A percentile compares a stretch with the other conserved stretches of the same genome.
Evolutionary conservation across 2,113 vertebrate genomes (phyloP).

Genomic region (Oncorhynchus tshawytscha): DNA sequence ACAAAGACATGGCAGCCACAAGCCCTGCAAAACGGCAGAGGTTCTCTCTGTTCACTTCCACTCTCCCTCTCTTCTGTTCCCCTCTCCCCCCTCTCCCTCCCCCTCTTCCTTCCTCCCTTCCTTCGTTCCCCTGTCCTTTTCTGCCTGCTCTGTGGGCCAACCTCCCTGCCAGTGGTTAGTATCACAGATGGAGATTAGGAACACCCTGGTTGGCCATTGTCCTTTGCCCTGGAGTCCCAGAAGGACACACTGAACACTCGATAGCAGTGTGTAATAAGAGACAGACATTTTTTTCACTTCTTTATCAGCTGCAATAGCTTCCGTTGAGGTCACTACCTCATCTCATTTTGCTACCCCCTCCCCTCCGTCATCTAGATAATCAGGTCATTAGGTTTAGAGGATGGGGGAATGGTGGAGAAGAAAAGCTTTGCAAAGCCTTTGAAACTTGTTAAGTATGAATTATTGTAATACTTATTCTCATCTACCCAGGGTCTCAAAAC

Average conservation of each 20-base stretch:
- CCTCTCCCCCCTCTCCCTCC: constrained; percentile 12
- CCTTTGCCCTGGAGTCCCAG: constrained; percentile 17
- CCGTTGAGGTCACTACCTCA: constrained; percentile 48
- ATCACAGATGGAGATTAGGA: constrained; percentile 45
- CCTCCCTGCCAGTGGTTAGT: constrained; percentile 23
- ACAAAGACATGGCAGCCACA: too few species aligned
- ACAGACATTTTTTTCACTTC: constrained; percentile 36
- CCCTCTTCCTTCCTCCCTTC: constrained; percentile 23
- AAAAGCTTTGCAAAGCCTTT: not conserved
- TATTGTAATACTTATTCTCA: not conserved
- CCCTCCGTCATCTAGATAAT: constrained; percentile 28
- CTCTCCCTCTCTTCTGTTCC: constrained; percentile 20
- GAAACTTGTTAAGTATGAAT: not conserved
- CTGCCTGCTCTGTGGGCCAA: constrained; percentile 25
- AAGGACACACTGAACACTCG: constrained; percentile 23
- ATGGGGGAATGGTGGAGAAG: constrained; percentile 10
- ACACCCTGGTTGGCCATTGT: constrained; percentile 41
- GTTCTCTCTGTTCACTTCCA: not conserved
- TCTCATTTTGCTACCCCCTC: constrained; percentile 23
- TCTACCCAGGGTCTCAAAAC: too few species aligned
- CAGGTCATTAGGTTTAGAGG: constrained; percentile 36
- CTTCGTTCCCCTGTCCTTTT: constrained; percentile 25
- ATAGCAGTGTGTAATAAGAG: constrained; percentile 37
- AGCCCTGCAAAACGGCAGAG: not conserved
- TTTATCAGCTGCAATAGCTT: constrained; percentile 56